A percentile compares a stretch with the other conserved stretches of the same genome.
These are phyloP conservation scores for Pseudorhiza aurosa DNA, from an alignment of 30 jellyfish, hydroid and myxozoan genomes.

Conservation along the genomic window DNA sequence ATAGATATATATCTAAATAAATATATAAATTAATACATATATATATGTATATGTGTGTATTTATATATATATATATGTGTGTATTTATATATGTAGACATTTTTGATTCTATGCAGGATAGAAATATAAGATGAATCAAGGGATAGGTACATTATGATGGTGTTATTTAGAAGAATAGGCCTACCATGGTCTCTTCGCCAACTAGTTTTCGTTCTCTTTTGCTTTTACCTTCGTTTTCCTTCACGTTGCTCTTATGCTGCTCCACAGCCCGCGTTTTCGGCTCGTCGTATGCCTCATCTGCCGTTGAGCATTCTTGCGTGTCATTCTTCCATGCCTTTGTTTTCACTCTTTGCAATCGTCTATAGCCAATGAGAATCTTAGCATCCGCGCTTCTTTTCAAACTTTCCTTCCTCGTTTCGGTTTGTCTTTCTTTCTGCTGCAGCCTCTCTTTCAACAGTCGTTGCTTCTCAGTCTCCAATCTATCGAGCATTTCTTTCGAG, in stretches of 20 bases:
- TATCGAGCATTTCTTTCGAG: constrained; percentile 4
- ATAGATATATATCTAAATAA: no score
- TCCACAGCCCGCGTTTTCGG: neutral
- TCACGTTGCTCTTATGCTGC: neutral
- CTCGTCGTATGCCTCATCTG: neutral
- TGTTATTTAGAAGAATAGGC: no score
- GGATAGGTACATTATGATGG: no score
- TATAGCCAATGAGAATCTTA: neutral
- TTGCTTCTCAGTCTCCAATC: constrained; percentile 18
- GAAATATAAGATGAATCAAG: no score
- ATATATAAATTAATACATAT: no score
- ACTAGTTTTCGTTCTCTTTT: no score
- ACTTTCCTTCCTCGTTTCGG: neutral
- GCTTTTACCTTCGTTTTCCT: neutral
- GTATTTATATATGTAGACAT: no score
- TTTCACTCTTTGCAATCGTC: neutral
- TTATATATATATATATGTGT: no score
- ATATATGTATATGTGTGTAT: no score
- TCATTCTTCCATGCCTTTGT: neutral
- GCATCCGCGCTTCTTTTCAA: neutral
- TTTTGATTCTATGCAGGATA: no score
- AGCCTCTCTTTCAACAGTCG: constrained; percentile 6
- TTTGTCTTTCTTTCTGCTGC: neutral
- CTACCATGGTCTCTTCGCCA: no score
- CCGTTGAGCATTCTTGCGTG: neutral